These are phyloP conservation scores for Eumerus sabulonum DNA, from an alignment of 2,888 invertebrate species.

Conservation along the genomic window DNA sequence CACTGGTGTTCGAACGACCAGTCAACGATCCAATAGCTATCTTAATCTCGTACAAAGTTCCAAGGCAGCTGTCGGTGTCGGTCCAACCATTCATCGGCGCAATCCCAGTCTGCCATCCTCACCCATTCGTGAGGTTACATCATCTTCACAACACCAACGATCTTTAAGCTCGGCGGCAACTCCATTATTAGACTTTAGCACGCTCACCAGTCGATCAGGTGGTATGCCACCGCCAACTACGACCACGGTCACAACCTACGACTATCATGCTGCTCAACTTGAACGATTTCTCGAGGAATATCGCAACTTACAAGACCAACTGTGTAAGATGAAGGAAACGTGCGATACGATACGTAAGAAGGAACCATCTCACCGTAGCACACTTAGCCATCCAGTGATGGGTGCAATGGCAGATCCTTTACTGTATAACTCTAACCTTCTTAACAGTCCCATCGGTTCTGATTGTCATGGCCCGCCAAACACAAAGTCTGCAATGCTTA, in stretches of 20 bases:
- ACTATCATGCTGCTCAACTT: constrained; percentile 88
- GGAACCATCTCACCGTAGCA: constrained; percentile 75
- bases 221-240: constrained; percentile 74
- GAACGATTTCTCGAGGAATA: constrained; percentile 90
- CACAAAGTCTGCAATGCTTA: constrained; percentile 81
- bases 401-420: constrained; percentile 79
- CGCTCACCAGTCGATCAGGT: constrained; percentile 73
- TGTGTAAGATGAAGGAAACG: constrained; percentile 89
- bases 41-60: constrained; percentile 82
- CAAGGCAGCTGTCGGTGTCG: constrained; percentile 62
- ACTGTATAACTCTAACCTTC: constrained; percentile 77
- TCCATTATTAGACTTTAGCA: constrained; percentile 75
- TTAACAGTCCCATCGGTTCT: constrained; percentile 70
- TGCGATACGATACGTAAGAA: constrained; percentile 84
- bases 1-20: constrained; percentile 75
- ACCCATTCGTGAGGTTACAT: constrained; percentile 80
- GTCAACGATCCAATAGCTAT: constrained; percentile 84
- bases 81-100: constrained; percentile 73
- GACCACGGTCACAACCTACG: constrained; percentile 83
- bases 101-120: constrained; percentile 84
- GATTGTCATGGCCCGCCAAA: constrained; percentile 72
- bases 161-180: constrained; percentile 78
- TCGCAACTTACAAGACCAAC: constrained; percentile 86
- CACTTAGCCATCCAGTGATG: constrained; percentile 72
- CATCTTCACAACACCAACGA: constrained; percentile 73